Base-by-base conservation (phyloP, 2,888 invertebrate species). In the Tolmerus cingulatus region DNA sequence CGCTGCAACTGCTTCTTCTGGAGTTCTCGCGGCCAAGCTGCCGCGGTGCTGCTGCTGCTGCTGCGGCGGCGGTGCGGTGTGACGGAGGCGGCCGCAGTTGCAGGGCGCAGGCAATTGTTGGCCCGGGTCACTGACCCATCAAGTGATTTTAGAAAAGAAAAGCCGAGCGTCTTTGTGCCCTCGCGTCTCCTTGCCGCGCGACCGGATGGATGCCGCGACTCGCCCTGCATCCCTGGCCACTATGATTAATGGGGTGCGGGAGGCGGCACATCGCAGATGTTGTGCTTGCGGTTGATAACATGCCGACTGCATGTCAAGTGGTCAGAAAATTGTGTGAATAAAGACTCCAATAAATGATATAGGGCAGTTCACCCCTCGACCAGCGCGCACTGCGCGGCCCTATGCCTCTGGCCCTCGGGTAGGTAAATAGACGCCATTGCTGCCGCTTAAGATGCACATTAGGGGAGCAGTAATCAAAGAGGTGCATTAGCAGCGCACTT, bases 101-200 rank as follows among this genome's bases (percentile, higher is more conserved):
- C 86, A 87, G 87, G 87, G 87, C 87, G 78, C 82, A 79, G 76
- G 79, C 87, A 87, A 87, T 86, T 87, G 87, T 84, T 74, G 82
- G 66, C 66, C 66, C 79, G 86, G 87, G 87, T 87, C 87, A 86
- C 74, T 87, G 87, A 87, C 87, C 87, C 76, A 87, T 86, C 87
- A 86, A 87, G 87, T 87, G 87, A 87, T 87, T 86, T 87, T 86
- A 81, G 81, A 81, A 81, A 81, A 81, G 81, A 55, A 81, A 55
- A 81, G 30, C 30, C 81, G 55, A 81, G 55, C 81, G 81, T 87
- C 86, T 87, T 78, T 46, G 82, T 74, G 46, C 74, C 12, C 40
- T 87, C 14, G 23, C 57, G 30, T 27, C 86, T 87, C 81, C 76
- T 51, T 23, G 14, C 34, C 43, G 27, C 27, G 30, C 81, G 81